Percentiles rank a stretch among this genome's conserved stretches.
Conservation (phyloP, 2,888 invertebrate genomes). For the Gandaritis pyraliata region DNA sequence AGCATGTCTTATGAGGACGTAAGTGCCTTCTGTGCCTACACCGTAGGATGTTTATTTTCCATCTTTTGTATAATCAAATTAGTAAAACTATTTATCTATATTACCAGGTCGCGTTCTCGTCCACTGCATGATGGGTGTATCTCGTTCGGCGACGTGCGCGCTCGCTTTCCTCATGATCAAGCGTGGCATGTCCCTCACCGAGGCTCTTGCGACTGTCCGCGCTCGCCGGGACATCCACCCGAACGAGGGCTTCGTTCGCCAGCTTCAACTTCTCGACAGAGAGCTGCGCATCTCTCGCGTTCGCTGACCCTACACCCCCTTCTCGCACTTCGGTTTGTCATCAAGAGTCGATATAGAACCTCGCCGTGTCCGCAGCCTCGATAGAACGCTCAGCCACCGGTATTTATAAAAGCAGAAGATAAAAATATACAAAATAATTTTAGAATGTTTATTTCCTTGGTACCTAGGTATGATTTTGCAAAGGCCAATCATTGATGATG, state of each 20-base stretch:
- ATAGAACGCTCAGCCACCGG: constrained; percentile 53
- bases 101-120: constrained; percentile 89
- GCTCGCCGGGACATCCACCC: constrained; percentile 89
- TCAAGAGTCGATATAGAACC: constrained; percentile 37
- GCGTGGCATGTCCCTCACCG: constrained; percentile 88
- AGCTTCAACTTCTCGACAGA: constrained; percentile 88
- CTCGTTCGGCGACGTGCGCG: constrained; percentile 92
- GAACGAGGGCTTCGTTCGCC: constrained; percentile 91
- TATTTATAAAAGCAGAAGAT: constrained; percentile 36
- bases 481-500: no score
- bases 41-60: no score
- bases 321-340: constrained; percentile 58
- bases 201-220: constrained; percentile 89
- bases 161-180: constrained; percentile 93
- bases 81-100: constrained; percentile 11
- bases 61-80: not conserved
- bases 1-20: no score
- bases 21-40: no score
- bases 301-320: constrained; percentile 75
- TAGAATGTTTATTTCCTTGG: constrained; percentile 9
- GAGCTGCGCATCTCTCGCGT: constrained; percentile 82
- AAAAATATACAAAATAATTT: constrained; percentile 6
- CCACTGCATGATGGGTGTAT: constrained; percentile 92
- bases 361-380: constrained; percentile 68
- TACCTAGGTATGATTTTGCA: no score